Evolutionary conservation across 2,888 invertebrate species (phyloP), one percentile per base, ranked within the genome.

Genomic region (Ceriagrion tenellum): DNA sequence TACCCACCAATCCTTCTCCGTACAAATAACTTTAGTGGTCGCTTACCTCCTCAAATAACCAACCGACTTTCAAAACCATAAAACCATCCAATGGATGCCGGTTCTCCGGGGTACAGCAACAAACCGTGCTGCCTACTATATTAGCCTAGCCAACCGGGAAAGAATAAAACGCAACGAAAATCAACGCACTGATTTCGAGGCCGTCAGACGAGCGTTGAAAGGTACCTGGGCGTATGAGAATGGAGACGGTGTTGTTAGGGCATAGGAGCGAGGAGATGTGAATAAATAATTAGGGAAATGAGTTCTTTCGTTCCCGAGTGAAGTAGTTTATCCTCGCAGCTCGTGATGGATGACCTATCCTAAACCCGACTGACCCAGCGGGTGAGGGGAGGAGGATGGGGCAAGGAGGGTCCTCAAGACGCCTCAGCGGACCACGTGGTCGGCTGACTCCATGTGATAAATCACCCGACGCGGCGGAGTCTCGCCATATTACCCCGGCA

Each of bases 221-320:
- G 20, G 59, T 47, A 8, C 47, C 26, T 74, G n/a, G 26, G 88
- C 18, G 88, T 16, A 88, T 35, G 30, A 88, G 6, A 88, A 88
- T 18, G 18, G 30, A 2, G 30, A 20, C 88, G n/a, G 40, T 6
- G 16, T 3, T 30, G 30, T 88, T 59, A n/a, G 69, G 69, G 88
- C 0, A 35, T 55, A 47, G 10, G 40, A 59, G 40, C 23, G 26
- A 56, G 89, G 35, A 89, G 95, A 95, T 55, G 88, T 95, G 95
- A 95, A 90, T 89, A 90, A 95, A 90, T 95, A 90, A 95, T 95
- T 89, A 95, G 95, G 95, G 56, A 59, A 95, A 95, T 95, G 81
- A 95, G 81, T 95, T 69, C 55, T 26, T 40, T 95, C 55, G 81
- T 55, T 40, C 74, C 23, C 12, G 59, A 55, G 23, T 8, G 95